Percentiles rank a stretch among this genome's conserved stretches.
Conservation (phyloP, 92 coral and sea anemone genomes). For the Epizoanthus stellaris region DNA sequence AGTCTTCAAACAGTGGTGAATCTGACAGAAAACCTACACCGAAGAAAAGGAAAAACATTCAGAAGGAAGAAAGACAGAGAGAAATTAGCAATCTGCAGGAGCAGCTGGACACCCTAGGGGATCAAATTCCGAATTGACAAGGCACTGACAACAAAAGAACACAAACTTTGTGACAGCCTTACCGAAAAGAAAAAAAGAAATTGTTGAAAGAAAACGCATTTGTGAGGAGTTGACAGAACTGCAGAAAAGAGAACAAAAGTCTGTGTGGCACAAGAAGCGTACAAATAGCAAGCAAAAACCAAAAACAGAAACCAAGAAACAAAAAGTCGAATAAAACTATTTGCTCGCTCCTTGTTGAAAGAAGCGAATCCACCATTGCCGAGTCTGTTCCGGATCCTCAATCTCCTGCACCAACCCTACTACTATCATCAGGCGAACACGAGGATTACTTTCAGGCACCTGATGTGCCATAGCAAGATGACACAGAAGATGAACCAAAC, state of each 20-base stretch:
- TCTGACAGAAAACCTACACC: slow-evolving; percentile 10
- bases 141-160: slow-evolving; percentile 39
- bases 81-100: slow-evolving; percentile 32
- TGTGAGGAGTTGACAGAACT: slow-evolving; percentile 36
- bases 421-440: neutral
- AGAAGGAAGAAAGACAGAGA: slow-evolving; percentile 45
- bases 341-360: no score
- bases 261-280: slow-evolving; percentile 3
- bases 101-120: slow-evolving; percentile 24
- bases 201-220: slow-evolving; percentile 40
- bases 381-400: no score
- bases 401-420: no score
- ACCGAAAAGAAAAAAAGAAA: slow-evolving; percentile 37
- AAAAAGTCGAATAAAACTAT: no score
- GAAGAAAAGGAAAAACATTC: slow-evolving; percentile 43
- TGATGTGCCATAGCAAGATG: slow-evolving; percentile 7
- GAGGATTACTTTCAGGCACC: slow-evolving; percentile 4
- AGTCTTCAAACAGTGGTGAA: neutral
- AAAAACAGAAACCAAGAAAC: no score
- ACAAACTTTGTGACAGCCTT: slow-evolving; percentile 40
- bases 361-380: no score
- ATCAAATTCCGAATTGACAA: slow-evolving; percentile 39
- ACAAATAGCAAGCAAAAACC: neutral
- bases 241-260: slow-evolving; percentile 34
- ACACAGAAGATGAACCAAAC: slow-evolving; percentile 15